Evolutionary conservation across 64 coral and sea anemone species (phyloP).

Genomic region (Astreopora myriophthalma): DNA sequence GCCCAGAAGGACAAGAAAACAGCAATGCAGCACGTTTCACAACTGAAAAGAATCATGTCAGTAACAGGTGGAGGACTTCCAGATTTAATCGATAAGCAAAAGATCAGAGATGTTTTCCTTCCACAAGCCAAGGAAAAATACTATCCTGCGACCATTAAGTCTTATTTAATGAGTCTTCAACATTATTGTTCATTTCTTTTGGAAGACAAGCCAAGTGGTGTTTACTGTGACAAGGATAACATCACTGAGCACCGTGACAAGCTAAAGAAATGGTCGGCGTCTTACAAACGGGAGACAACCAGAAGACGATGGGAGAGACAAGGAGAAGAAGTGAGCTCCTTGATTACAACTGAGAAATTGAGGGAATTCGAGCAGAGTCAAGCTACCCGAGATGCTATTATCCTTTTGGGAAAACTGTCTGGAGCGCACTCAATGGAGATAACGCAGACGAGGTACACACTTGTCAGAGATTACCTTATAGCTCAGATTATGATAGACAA

Average conservation of each 20-base stretch:
- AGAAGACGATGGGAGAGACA: slow-evolving; percentile 52
- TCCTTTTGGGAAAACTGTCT: slow-evolving; percentile 36
- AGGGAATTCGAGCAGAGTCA: slow-evolving; percentile 37
- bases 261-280: slow-evolving; percentile 51
- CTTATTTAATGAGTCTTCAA: slow-evolving; percentile 51
- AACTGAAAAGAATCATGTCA: slow-evolving; percentile 46
- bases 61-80: slow-evolving; percentile 17
- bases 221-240: slow-evolving; percentile 33
- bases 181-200: slow-evolving; percentile 55
- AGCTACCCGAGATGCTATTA: slow-evolving; percentile 52
- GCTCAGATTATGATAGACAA: slow-evolving; percentile 56
- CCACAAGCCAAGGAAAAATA: slow-evolving; percentile 41
- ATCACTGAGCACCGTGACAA: slow-evolving; percentile 12
- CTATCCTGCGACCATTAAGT: slow-evolving; percentile 32
- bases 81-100: slow-evolving; percentile 64
- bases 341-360: slow-evolving; percentile 54
- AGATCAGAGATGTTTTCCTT: slow-evolving; percentile 72
- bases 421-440: slow-evolving; percentile 12
- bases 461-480: slow-evolving; percentile 39
- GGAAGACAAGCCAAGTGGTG: background rate
- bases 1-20: slow-evolving; percentile 80
- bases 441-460: slow-evolving; percentile 15
- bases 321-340: slow-evolving; percentile 32
- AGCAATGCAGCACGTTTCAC: slow-evolving; percentile 69
- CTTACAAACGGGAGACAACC: slow-evolving; percentile 48